phyloP scores from a whole-genome alignment of 2,888 invertebrate genomes.

The Drosophila affinis region DNA sequence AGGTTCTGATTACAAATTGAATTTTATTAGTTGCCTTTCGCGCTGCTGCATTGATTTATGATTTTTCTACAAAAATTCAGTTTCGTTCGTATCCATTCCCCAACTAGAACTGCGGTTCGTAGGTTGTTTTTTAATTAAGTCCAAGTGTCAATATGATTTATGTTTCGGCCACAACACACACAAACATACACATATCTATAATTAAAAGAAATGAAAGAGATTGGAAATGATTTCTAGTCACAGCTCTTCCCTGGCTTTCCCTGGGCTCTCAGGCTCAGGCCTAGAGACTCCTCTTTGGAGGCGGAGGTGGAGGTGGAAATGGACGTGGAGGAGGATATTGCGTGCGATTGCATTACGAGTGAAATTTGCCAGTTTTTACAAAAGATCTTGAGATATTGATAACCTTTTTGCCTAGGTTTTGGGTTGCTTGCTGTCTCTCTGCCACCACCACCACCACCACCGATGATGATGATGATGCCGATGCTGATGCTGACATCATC shows the following conservation, averaged over 20 bases:
- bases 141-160: slow-evolving; percentile 70
- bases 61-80: slow-evolving; percentile 49
- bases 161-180: slow-evolving; percentile 36
- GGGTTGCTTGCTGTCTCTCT: slow-evolving; percentile 36
- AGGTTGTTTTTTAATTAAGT: slow-evolving; percentile 69
- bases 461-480: slow-evolving; percentile 4
- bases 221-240: slow-evolving; percentile 42
- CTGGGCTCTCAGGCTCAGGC: slow-evolving; percentile 24
- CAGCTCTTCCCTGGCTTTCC: slow-evolving; percentile 56
- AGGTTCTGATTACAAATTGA: slow-evolving; percentile 75
- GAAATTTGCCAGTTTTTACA: slow-evolving; percentile 68
- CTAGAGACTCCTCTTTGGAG: neutral
- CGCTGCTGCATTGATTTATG: slow-evolving; percentile 72
- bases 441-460: slow-evolving; percentile 1
- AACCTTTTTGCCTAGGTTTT: slow-evolving; percentile 74
- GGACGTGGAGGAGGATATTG: slow-evolving; percentile 55
- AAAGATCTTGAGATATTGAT: slow-evolving; percentile 68
- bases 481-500: slow-evolving; percentile 68
- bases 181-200: slow-evolving; percentile 33
- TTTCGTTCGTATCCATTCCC: too few relatives aligned
- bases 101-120: slow-evolving; percentile 30
- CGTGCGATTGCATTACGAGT: slow-evolving; percentile 77
- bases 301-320: neutral
- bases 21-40: slow-evolving; percentile 70
- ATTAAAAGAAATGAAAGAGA: slow-evolving; percentile 40